Base-by-base conservation (phyloP, 2,113 vertebrate species). In the Hymenochirus boettgeri region DNA sequence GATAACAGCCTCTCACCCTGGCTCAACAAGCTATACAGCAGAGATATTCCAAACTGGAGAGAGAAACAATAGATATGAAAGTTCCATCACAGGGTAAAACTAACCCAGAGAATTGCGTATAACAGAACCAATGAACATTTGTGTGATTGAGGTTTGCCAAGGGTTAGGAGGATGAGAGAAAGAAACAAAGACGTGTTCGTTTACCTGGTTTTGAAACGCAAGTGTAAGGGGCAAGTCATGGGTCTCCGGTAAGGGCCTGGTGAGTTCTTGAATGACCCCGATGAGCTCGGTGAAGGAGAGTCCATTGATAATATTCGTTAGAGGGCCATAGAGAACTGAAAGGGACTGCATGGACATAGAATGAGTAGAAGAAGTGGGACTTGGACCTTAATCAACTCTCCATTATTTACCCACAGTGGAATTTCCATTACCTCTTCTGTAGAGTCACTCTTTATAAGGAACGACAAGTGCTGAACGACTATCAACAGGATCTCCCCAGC, bases 201-300 rank as follows among this genome's bases (percentile, higher is more conserved):
- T 0, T 76, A 98, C 96, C 93, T 93, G 93, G 73, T 96, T 98
- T 82, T 92, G 92, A 78, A 96, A 91, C 2, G 89, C 83, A 74
- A 89, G 74, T 0, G 85, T 60, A 1, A 96, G 82, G 0, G 81
- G 71, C 5, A 80, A 37, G 71, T 85, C 71, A 1, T 69, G 53
- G 63, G 74, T 78, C 71, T 89, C 81, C 0, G 84, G 77, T 1
- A 84, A 71, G 22, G 75, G 37, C 7, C 46, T 59, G 2, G 79
- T 89, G 25, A 99, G 77, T 56, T 89, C 83, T 74, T 85, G 88
- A 45, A 97, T 89, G 65, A 91, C 71, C 48, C 75, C 55, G 0
- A 97, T 90, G 15, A 99, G 88, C 75, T 93, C 90, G 65, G 77
- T 90, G 79, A 98, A 96, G 2, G 83, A 80, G 72, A 95, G 62